A percentile compares a stretch with the other conserved stretches of the same genome.
Conservation (phyloP, 2,888 invertebrate species). For the Leucophora obtusa region DNA sequence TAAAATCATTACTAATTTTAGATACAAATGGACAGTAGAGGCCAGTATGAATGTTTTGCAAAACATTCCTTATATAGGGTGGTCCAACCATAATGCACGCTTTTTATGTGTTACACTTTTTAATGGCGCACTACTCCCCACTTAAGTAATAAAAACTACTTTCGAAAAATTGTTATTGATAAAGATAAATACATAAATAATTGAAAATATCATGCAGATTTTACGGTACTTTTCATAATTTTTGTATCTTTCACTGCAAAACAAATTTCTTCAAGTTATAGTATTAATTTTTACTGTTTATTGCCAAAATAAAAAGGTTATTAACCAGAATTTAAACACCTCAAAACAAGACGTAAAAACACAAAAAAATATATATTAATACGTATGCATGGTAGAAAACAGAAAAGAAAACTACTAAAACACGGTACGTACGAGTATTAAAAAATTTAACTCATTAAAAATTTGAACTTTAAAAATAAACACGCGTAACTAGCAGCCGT, state of each 20-base stretch:
- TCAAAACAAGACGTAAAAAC: background rate
- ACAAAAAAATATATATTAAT: background rate
- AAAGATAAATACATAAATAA: constrained; percentile 7
- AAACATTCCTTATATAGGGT: too few relatives aligned
- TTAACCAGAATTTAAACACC: constrained; percentile 34
- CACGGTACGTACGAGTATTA: constrained; percentile 11
- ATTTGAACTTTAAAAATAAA: constrained; percentile 24
- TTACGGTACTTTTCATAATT: constrained; percentile 12
- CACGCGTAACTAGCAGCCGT: constrained; percentile 34
- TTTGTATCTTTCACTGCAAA: constrained; percentile 8
- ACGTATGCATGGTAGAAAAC: background rate
- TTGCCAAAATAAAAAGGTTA: constrained; percentile 28
- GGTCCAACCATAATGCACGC: too few relatives aligned
- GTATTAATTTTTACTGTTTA: constrained; percentile 7
- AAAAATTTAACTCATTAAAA: background rate
- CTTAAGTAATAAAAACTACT: too few relatives aligned
- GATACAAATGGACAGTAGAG: too few relatives aligned
- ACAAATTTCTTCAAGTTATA: constrained; percentile 32
- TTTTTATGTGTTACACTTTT: too few relatives aligned
- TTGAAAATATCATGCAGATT: constrained; percentile 54
- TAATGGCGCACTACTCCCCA: too few relatives aligned
- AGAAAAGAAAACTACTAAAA: constrained; percentile 24
- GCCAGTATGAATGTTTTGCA: too few relatives aligned
- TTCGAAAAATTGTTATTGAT: too few relatives aligned
- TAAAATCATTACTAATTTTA: too few relatives aligned